Percentiles rank a stretch among this genome's conserved stretches.
Evolutionary conservation across 2,113 vertebrate species (phyloP).

Genomic region (Azemiops feae): DNA sequence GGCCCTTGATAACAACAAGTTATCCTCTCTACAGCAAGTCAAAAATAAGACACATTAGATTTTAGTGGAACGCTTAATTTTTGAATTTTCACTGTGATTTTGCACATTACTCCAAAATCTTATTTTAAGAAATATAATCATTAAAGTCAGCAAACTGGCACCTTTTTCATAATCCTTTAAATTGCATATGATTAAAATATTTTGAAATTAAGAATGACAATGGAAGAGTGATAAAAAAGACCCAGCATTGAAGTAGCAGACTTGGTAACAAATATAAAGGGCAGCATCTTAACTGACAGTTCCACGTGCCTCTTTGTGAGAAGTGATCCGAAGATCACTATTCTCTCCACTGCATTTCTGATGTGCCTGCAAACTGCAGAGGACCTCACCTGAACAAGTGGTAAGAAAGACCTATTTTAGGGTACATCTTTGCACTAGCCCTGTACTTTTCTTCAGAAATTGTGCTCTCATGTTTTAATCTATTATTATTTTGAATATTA

Average conservation of each 20-base stretch:
- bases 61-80: background rate
- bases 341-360: conserved; percentile 50
- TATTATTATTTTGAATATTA: background rate
- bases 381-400: conserved; percentile 47
- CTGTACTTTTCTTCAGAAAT: conserved; percentile 1
- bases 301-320: conserved; percentile 43
- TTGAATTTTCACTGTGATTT: background rate
- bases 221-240: conserved; percentile 53
- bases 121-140: background rate
- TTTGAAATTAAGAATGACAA: conserved; percentile 29
- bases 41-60: background rate
- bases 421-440: conserved; percentile 17
- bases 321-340: conserved; percentile 22
- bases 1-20: background rate
- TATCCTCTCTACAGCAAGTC: background rate
- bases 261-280: conserved; percentile 53
- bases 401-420: conserved; percentile 53
- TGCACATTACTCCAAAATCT: background rate
- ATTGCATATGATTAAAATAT: background rate
- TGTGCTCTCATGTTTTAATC: background rate
- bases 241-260: conserved; percentile 46
- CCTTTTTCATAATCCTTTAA: background rate
- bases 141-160: background rate
- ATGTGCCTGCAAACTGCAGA: conserved; percentile 52
- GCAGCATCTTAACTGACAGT: conserved; percentile 57